These are phyloP conservation scores for Steatornis caripensis DNA, from an alignment of 2,113 vertebrate genomes.

Conservation along the genomic window DNA sequence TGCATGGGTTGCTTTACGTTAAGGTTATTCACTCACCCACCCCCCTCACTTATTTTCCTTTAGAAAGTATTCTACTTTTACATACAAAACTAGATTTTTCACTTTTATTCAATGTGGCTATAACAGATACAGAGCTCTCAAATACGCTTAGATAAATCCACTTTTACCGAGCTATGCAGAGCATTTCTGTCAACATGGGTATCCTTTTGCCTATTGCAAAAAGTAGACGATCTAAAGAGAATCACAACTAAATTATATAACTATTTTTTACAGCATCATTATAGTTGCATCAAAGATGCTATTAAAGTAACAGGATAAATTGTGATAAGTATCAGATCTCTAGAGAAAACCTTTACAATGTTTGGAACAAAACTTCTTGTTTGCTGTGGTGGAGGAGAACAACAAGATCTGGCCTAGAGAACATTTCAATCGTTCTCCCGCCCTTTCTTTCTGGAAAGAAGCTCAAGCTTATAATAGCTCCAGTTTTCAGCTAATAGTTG, in stretches of 20 bases:
- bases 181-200: accelerated
- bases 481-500: background rate
- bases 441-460: background rate
- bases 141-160: background rate
- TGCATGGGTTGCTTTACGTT: background rate
- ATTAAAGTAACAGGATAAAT: background rate
- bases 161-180: background rate
- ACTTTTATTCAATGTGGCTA: background rate
- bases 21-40: background rate
- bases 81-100: background rate
- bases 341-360: background rate
- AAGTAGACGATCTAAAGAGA: background rate
- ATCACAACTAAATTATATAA: background rate
- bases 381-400: background rate
- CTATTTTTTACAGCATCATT: background rate
- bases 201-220: background rate
- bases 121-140: background rate
- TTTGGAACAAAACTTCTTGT: background rate
- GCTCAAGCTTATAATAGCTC: background rate
- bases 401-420: background rate
- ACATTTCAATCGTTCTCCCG: background rate
- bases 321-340: background rate
- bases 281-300: background rate
- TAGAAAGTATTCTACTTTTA: background rate
- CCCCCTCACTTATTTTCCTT: slow-evolving; percentile 1